A percentile compares a stretch with the other conserved stretches of the same genome.
phyloP scores from a whole-genome alignment of 2,113 vertebrate species.

The Anarhynchus alexandrinus region DNA sequence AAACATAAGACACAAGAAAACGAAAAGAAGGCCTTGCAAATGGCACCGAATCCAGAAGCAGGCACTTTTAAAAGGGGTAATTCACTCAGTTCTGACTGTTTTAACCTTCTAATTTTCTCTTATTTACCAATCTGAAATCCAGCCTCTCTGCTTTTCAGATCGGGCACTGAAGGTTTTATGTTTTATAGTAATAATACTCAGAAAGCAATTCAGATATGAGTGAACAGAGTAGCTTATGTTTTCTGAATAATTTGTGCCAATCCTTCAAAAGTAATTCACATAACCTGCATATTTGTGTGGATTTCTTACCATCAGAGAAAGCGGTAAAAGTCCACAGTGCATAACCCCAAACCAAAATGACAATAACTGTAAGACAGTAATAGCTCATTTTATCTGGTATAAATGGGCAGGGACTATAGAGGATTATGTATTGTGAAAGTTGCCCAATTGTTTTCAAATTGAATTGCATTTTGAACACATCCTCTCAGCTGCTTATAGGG shows the following conservation, averaged over 20 bases:
- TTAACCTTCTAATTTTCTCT: conserved; percentile 29
- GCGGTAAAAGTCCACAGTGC: background rate
- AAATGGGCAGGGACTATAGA: background rate
- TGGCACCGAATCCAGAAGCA: background rate
- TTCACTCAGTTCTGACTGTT: background rate
- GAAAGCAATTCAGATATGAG: background rate
- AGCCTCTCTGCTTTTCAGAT: background rate
- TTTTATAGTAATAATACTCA: background rate
- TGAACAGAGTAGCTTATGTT: background rate
- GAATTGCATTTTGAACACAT: background rate
- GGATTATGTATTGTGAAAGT: background rate
- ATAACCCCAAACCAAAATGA: background rate
- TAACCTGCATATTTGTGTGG: background rate
- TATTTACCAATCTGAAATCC: conserved; percentile 6
- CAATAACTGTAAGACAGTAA: background rate
- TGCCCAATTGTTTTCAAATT: background rate
- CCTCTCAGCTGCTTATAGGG: background rate
- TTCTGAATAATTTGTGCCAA: background rate
- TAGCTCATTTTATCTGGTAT: background rate
- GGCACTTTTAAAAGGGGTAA: background rate
- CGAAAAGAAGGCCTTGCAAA: background rate
- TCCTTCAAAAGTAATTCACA: background rate
- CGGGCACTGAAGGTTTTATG: background rate
- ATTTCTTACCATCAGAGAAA: background rate
- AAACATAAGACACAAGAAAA: background rate